These are phyloP conservation scores for Morpho achilles DNA, from an alignment of 2,888 invertebrate species.

Conservation along the genomic window DNA sequence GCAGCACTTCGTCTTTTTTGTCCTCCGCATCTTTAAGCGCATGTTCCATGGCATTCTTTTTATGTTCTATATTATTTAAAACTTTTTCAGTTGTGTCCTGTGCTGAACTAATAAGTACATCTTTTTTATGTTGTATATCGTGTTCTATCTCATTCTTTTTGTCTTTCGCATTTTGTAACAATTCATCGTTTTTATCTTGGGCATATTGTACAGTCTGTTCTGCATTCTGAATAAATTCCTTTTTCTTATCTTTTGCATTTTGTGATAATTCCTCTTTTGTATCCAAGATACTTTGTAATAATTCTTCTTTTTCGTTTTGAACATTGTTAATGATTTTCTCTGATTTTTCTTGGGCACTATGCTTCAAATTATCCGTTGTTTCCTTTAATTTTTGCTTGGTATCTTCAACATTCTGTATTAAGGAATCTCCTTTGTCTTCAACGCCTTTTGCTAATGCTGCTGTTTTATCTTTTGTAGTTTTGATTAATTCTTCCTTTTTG, in stretches of 20 bases:
- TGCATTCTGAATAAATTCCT: constrained; percentile 28
- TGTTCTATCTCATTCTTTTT: constrained; percentile 25
- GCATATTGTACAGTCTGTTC: constrained; percentile 37
- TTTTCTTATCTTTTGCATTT: constrained; percentile 10
- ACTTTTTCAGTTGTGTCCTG: neutral
- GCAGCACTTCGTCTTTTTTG: constrained; percentile 27
- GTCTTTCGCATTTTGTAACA: constrained; percentile 12
- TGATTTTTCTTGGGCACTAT: constrained; percentile 38
- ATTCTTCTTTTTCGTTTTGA: constrained; percentile 29
- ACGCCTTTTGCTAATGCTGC: constrained; percentile 30
- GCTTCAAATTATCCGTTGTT: constrained; percentile 30
- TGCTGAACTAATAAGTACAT: constrained; percentile 24
- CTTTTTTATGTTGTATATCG: constrained; percentile 33
- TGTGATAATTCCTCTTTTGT: constrained; percentile 22
- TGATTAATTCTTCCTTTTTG: constrained; percentile 33
- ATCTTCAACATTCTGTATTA: constrained; percentile 20
- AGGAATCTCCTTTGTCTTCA: constrained; percentile 28
- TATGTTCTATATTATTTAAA: neutral
- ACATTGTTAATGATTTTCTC: constrained; percentile 32
- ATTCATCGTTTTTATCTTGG: constrained; percentile 15
- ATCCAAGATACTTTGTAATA: constrained; percentile 30
- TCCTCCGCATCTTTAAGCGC: constrained; percentile 32
- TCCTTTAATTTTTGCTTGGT: constrained; percentile 13
- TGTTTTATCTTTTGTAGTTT: constrained; percentile 25
- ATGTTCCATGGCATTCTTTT: constrained; percentile 18